Conservation (phyloP, 2,113 vertebrate genomes). For the Polypterus senegalus region DNA sequence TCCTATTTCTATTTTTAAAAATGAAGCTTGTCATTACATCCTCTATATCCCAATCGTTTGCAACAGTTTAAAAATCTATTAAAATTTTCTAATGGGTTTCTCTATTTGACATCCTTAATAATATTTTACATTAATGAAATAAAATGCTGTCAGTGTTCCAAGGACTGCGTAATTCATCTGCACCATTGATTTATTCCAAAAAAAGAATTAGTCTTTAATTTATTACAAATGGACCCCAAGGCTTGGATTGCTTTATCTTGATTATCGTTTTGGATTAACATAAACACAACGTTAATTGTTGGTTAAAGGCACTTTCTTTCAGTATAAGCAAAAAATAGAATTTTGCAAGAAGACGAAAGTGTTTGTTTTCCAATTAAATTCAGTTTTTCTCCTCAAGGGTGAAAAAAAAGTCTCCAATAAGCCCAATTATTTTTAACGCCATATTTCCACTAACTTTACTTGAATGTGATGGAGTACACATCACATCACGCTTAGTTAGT, state of each 20-base stretch:
- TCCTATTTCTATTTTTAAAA: slow-evolving; percentile 6
- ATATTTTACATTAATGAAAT: slow-evolving; percentile 14
- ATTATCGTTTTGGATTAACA: background rate
- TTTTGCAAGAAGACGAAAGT: no score
- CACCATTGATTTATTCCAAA: slow-evolving; percentile 3
- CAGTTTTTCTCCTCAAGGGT: no score
- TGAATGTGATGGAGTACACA: no score
- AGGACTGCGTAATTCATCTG: slow-evolving; percentile 1
- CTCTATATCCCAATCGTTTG: background rate
- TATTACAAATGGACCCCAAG: background rate
- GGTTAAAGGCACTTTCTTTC: no score
- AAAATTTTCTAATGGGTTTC: slow-evolving; percentile 7
- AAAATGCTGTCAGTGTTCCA: slow-evolving; percentile 1
- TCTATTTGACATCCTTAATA: slow-evolving; percentile 12
- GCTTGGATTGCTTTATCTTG: background rate
- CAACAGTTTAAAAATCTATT: slow-evolving; percentile 3
- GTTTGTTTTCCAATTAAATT: no score
- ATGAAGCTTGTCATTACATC: background rate
- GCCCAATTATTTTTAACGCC: no score
- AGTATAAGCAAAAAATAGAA: no score
- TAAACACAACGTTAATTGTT: no score
- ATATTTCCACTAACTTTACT: no score
- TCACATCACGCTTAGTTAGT: no score
- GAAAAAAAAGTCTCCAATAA: no score
- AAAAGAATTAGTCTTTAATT: slow-evolving; percentile 5